Percentiles rank a stretch among this genome's conserved stretches.
phyloP scores from a whole-genome alignment of 2,797 vertebrate genomes.

The Spinus pinus region DNA sequence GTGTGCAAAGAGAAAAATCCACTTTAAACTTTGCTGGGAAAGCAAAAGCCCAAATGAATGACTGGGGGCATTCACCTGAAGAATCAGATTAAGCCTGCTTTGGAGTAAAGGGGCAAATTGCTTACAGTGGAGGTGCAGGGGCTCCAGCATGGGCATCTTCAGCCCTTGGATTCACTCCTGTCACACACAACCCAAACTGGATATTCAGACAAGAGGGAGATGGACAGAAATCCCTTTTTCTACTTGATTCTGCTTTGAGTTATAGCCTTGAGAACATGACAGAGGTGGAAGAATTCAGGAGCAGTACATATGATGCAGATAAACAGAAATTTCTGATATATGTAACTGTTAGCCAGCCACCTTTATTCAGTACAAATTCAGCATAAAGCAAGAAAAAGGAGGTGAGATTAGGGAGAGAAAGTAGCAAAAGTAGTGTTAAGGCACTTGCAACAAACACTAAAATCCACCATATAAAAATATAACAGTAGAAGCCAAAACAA shows the following conservation, averaged over 20 bases:
- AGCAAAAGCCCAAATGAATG: background rate
- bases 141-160: background rate
- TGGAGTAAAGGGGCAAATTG: background rate
- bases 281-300: background rate
- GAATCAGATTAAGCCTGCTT: background rate
- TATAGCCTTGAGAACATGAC: background rate
- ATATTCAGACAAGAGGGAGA: background rate
- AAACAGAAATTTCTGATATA: background rate
- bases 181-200: background rate
- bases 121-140: background rate
- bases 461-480: background rate
- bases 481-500: background rate
- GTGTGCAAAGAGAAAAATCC: background rate
- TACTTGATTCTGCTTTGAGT: background rate
- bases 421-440: background rate
- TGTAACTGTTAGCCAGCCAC: background rate
- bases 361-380: background rate
- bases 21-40: background rate
- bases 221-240: background rate
- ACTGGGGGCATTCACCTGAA: background rate
- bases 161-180: background rate
- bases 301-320: background rate
- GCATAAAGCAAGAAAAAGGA: background rate
- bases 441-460: background rate
- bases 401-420: background rate